Evolutionary conservation across 2,888 invertebrate species (phyloP).

Genomic region (Lithophane leautieri): DNA sequence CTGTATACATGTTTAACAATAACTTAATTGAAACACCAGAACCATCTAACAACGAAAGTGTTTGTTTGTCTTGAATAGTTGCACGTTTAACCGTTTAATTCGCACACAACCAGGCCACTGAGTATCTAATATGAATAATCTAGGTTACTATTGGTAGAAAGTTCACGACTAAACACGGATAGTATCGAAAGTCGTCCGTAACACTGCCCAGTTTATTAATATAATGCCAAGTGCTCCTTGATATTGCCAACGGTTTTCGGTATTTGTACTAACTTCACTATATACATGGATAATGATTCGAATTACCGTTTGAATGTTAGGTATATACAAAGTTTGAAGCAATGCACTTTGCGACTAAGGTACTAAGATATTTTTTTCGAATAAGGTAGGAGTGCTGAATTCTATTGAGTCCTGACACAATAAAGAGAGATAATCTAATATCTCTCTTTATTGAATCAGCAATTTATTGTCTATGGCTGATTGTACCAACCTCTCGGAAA

Average conservation of each 20-base stretch:
- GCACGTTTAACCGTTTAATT: slow-evolving; percentile 24
- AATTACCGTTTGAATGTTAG: background rate
- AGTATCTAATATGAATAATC: slow-evolving; percentile 36
- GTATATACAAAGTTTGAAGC: background rate
- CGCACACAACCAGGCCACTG: slow-evolving; percentile 32
- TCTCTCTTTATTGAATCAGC: no score
- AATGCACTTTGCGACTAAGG: background rate
- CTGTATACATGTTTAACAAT: background rate
- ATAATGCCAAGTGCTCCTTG: slow-evolving; percentile 36
- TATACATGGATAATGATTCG: background rate
- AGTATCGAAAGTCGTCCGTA: slow-evolving; percentile 53
- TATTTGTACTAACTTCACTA: slow-evolving; percentile 24
- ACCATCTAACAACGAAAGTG: slow-evolving; percentile 13
- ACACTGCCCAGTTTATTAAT: slow-evolving; percentile 26
- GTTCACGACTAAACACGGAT: slow-evolving; percentile 53
- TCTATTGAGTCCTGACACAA: no score
- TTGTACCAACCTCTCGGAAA: no score
- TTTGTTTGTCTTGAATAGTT: slow-evolving; percentile 22
- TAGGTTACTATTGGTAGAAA: slow-evolving; percentile 62
- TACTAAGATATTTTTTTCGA: background rate
- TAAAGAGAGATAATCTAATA: no score
- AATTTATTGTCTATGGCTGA: no score
- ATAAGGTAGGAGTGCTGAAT: background rate
- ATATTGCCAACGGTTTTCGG: slow-evolving; percentile 20
- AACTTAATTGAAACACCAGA: slow-evolving; percentile 2